phyloP scores from a whole-genome alignment of 2,888 invertebrate genomes.

The Tipula unca region DNA sequence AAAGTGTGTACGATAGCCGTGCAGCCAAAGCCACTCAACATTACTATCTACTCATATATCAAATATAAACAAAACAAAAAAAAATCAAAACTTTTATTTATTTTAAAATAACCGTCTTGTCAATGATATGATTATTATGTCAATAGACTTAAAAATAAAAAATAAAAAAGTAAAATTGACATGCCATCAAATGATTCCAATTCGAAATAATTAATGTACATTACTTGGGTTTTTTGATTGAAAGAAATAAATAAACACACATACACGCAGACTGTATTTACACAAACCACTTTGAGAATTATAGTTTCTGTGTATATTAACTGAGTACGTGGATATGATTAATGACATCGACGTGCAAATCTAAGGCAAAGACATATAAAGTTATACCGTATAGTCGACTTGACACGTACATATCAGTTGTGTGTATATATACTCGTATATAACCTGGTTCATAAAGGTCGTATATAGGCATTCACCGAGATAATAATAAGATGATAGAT shows the following conservation, averaged over 20 bases:
- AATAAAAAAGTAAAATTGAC: not conserved
- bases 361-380: not conserved
- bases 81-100: not conserved
- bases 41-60: not conserved
- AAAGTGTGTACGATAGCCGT: not conserved
- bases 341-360: not conserved
- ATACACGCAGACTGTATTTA: not conserved
- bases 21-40: not conserved
- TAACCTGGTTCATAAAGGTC: not conserved
- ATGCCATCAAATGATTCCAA: not conserved
- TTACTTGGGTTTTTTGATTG: not conserved
- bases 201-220: not conserved
- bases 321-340: not conserved
- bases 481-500: not conserved
- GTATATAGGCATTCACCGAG: not conserved
- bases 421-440: not conserved
- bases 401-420: not conserved
- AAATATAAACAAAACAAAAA: not conserved
- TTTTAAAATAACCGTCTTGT: not conserved
- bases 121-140: not conserved
- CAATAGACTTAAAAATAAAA: constrained; percentile 4
- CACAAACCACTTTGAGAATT: not conserved
- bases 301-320: not conserved
- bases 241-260: not conserved
- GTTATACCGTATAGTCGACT: not conserved